phyloP scores from a whole-genome alignment of 2,888 invertebrate genomes.

The Eustalomyia histrio region DNA sequence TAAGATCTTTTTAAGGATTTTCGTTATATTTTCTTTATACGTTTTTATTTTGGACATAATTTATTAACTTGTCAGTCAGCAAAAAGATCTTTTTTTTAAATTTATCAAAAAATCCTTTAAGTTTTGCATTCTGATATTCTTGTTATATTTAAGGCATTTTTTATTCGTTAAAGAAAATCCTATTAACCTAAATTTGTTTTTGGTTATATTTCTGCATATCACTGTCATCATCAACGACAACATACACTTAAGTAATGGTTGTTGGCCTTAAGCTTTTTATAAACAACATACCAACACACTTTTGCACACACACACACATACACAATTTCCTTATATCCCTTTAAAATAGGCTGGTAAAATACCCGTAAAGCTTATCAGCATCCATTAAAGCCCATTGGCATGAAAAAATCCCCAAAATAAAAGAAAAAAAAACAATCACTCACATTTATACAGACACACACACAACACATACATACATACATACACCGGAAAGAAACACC shows the following conservation, averaged over 20 bases:
- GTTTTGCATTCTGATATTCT: background rate
- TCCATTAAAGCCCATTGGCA: conserved; percentile 66
- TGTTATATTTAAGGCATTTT: background rate
- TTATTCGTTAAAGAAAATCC: conserved; percentile 41
- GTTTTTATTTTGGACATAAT: too few relatives aligned
- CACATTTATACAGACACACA: conserved; percentile 27
- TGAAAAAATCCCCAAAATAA: conserved; percentile 38
- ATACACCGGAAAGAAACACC: background rate
- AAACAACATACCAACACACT: conserved; percentile 51
- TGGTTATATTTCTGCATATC: conserved; percentile 47
- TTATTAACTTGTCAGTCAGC: too few relatives aligned
- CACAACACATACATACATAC: background rate
- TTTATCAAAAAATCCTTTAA: too few relatives aligned
- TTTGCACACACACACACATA: background rate
- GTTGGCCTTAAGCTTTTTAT: conserved; percentile 61
- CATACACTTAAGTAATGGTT: conserved; percentile 54
- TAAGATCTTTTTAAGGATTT: too few relatives aligned
- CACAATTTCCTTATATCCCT: conserved; percentile 51
- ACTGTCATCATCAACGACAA: conserved; percentile 59
- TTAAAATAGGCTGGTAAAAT: conserved; percentile 64
- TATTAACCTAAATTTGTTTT: conserved; percentile 62
- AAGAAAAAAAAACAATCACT: conserved; percentile 50
- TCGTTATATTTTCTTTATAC: too few relatives aligned
- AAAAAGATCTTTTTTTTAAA: too few relatives aligned
- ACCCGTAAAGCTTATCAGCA: conserved; percentile 67